Percentiles rank a stretch among this genome's conserved stretches.
phyloP scores from a whole-genome alignment of 2,888 invertebrate species.

The Balanococcus diminutus region DNA sequence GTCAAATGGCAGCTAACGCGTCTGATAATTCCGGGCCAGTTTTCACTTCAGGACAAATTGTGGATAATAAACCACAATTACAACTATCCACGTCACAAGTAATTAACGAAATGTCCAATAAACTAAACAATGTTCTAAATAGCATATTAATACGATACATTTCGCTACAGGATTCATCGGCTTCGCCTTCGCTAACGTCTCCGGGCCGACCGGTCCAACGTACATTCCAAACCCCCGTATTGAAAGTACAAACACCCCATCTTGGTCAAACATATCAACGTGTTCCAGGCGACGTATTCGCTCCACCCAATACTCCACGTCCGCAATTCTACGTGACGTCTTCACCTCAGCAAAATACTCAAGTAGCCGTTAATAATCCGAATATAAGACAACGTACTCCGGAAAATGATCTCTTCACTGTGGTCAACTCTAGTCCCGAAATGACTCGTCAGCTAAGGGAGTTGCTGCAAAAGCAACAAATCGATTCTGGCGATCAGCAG shows the following conservation, averaged over 20 bases:
- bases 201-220: conserved; percentile 1
- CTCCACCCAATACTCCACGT: conserved; percentile 40
- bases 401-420: conserved; percentile 30
- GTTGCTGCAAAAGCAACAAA: conserved; percentile 77
- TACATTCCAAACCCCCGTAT: conserved; percentile 47
- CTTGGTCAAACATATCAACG: conserved; percentile 56
- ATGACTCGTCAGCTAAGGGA: conserved; percentile 80
- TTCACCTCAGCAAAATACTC: conserved; percentile 56
- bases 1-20: not conserved
- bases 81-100: conserved; percentile 56
- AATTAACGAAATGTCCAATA: not conserved
- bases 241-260: conserved; percentile 29
- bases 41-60: not conserved
- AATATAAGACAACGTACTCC: conserved; percentile 51
- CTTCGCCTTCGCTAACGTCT: conserved; percentile 21
- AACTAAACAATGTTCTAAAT: not conserved
- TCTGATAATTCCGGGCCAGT: not conserved
- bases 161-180: not conserved
- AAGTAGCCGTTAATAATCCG: conserved; percentile 44
- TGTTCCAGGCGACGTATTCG: conserved; percentile 41
- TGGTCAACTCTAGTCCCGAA: conserved; percentile 60
- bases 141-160: not conserved
- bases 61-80: conserved; percentile 49
- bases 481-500: conserved; percentile 62
- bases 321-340: conserved; percentile 61